Base-by-base conservation (phyloP, 2,113 vertebrate species). In the Hydrolagus affinis region DNA sequence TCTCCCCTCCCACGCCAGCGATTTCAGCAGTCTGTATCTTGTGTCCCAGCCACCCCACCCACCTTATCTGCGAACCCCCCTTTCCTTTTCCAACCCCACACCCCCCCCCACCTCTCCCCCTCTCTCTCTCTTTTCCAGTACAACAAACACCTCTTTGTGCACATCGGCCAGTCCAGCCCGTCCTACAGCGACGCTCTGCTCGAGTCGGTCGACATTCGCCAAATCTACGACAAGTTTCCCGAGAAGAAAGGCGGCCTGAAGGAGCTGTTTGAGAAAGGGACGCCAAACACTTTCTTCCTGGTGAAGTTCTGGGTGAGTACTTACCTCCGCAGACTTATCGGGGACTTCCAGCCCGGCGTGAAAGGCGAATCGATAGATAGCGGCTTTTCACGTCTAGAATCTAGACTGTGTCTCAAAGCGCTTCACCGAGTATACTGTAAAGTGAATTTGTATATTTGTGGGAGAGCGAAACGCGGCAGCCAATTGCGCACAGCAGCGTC, bases 161-260 rank as follows among this genome's bases (percentile, higher is more conserved):
- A 98, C 89, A 96, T 96, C 7, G 95, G 95, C 88, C 96, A 96
- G 93, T 95, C 95, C 28, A 96, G 95, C 91, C 96, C 95, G 32
- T 95, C 93, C 89, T 96, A 95, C 90, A 95, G 88, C 12, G 96
- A 96, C 86, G 93, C 95, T 87, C 97, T 94, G 92, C 95, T 98
- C 87, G 96, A 97, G 91, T 96, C 96, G 0, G 95, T 96, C 90
- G 96, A 97, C 90, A 92, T 97, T 88, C 91, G 95, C 86, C 96
- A 98, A 93, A 97, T 98, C 90, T 98, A 97, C 69, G 96, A 97
- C 92, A 97, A 97, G 88, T 97, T 97, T 90, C 96, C 96, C 0
- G 96, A 98, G 90, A 98, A 96, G 88, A 98, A 98, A 90, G 96
- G 96, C 0, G 96, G 96, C 60, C 91, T 97, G 90, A 97, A 96